Percentiles rank a stretch among this genome's conserved stretches.
Conservation (phyloP, 2,113 vertebrate species). For the Myrmecobius fasciatus region DNA sequence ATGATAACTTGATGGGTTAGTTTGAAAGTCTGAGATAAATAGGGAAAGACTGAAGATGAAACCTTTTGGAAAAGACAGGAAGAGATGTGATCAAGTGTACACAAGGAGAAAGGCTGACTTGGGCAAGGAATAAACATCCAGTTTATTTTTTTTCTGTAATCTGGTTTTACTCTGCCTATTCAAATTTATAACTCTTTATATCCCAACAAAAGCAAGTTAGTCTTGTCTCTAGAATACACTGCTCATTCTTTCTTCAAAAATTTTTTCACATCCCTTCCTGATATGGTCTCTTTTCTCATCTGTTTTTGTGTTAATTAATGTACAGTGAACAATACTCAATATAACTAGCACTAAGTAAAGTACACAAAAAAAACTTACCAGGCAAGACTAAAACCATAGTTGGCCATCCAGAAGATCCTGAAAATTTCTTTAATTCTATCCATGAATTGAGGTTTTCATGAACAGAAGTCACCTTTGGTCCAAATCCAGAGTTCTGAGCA, state of each 20-base stretch:
- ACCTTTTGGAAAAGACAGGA: not conserved
- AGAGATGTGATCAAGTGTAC: not conserved
- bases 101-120: not conserved
- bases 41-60: not conserved
- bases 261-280: not conserved
- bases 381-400: slow-evolving; percentile 95
- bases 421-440: slow-evolving; percentile 98
- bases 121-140: slow-evolving; percentile 28
- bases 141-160: not conserved
- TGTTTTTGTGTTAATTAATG: not conserved
- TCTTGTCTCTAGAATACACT: slow-evolving; percentile 11
- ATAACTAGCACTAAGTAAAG: not conserved
- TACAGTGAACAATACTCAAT: not conserved
- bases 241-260: not conserved
- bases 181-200: not conserved
- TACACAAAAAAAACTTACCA: slow-evolving; percentile 83
- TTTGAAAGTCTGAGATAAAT: not conserved
- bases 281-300: not conserved
- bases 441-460: slow-evolving; percentile 98
- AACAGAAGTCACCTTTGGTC: slow-evolving; percentile 89
- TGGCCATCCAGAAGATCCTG: slow-evolving; percentile 95
- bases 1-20: not conserved
- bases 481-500: slow-evolving; percentile 90
- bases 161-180: not conserved
- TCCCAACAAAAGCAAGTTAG: slow-evolving; percentile 35